These are phyloP conservation scores for Sylvia borin DNA, from an alignment of 2,797 vertebrate species.

Conservation along the genomic window DNA sequence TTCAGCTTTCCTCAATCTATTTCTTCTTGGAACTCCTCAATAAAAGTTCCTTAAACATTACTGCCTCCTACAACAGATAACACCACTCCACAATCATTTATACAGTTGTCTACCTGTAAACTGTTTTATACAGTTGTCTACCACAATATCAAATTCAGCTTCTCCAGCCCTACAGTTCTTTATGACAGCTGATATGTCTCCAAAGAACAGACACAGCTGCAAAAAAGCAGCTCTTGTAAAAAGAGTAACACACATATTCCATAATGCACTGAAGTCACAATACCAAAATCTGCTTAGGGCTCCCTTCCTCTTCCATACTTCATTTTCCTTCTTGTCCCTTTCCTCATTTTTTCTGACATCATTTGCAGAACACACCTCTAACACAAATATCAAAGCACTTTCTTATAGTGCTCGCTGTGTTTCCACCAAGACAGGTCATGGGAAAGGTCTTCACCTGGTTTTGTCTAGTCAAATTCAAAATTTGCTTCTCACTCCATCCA, in stretches of 20 bases:
- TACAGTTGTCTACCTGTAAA: background rate
- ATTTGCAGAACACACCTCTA: background rate
- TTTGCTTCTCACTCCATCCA: background rate
- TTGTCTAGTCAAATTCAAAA: background rate
- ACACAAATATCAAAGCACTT: background rate
- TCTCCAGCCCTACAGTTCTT: background rate
- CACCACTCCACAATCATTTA: background rate
- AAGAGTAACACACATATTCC: background rate
- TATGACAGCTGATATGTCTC: background rate
- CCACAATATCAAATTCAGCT: background rate
- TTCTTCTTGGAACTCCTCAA: background rate
- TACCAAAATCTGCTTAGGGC: background rate
- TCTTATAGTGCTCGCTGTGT: rapidly evolving
- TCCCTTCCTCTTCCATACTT: background rate
- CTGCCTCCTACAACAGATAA: background rate
- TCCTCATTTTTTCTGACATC: background rate
- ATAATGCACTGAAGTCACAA: rapidly evolving
- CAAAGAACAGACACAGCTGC: background rate
- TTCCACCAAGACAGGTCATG: background rate
- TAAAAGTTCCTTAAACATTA: background rate
- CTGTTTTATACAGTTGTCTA: background rate
- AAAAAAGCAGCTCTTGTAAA: background rate
- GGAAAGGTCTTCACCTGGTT: background rate
- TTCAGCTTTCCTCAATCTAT: background rate
- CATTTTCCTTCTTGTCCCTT: background rate